These are phyloP conservation scores for Musca domestica DNA, from an alignment of 1,140 invertebrate species.

Conservation along the genomic window DNA sequence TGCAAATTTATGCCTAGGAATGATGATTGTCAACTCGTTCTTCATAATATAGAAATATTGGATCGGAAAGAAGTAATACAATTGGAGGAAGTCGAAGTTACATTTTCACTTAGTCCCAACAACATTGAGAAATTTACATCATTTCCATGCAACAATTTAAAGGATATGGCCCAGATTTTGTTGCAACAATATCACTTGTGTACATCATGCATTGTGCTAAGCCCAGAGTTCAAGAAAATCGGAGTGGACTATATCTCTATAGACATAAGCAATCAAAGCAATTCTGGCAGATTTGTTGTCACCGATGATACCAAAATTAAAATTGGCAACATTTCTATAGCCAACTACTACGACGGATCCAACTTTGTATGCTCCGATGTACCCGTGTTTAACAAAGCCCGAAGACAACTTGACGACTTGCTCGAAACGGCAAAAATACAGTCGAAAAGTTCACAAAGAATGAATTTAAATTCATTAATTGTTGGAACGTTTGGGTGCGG, in stretches of 20 bases:
- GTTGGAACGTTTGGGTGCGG: constrained; percentile 41
- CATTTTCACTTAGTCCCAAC: background rate
- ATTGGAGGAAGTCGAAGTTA: background rate
- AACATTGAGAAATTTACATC: constrained; percentile 26
- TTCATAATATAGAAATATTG: background rate
- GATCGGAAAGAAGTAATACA: background rate
- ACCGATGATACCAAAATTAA: constrained; percentile 20
- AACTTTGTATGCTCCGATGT: background rate
- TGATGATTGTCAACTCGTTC: background rate
- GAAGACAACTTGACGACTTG: constrained; percentile 32
- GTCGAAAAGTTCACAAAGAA: constrained; percentile 2
- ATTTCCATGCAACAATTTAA: background rate
- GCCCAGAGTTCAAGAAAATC: background rate
- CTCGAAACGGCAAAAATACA: constrained; percentile 19
- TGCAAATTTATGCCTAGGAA: constrained; percentile 20
- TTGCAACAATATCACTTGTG: constrained; percentile 8
- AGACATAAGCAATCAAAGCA: background rate
- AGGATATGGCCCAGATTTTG: background rate
- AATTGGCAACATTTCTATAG: constrained; percentile 33
- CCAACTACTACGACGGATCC: background rate
- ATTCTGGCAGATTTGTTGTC: constrained; percentile 31
- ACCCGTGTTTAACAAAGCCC: constrained; percentile 27
- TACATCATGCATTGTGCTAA: background rate
- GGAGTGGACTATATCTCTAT: constrained; percentile 38
- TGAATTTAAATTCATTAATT: constrained; percentile 35